phyloP scores from a whole-genome alignment of 2,888 invertebrate species.

The Drosophila subsilvestris region DNA sequence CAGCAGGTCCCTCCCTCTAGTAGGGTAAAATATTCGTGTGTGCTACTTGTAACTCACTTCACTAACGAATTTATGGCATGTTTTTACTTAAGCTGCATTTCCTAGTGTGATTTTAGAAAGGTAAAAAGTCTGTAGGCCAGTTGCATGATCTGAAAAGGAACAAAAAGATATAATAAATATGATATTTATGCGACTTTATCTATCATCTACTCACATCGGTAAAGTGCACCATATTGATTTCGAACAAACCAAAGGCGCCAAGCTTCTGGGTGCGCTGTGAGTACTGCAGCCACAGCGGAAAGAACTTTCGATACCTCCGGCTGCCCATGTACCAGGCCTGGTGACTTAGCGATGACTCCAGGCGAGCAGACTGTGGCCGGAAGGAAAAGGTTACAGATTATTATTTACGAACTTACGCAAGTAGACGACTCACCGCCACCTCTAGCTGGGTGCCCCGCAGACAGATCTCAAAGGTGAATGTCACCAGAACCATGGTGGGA shows the following conservation, averaged over 20 bases:
- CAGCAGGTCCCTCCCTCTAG: too few relatives aligned
- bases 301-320: constrained; percentile 45
- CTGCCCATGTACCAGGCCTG: constrained; percentile 62
- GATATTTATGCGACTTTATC: too few relatives aligned
- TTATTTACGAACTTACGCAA: not conserved
- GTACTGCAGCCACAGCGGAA: constrained; percentile 57
- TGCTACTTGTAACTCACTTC: too few relatives aligned
- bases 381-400: not conserved
- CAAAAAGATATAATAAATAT: not conserved
- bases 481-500: constrained; percentile 20
- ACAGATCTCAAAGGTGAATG: constrained; percentile 60
- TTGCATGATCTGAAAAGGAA: constrained; percentile 54
- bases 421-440: constrained; percentile 51
- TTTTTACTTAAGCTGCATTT: not conserved
- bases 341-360: constrained; percentile 38
- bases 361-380: constrained; percentile 38
- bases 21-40: too few relatives aligned
- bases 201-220: constrained; percentile 45
- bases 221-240: constrained; percentile 65
- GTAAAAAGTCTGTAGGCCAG: constrained; percentile 61
- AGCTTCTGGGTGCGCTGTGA: constrained; percentile 42
- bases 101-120: constrained; percentile 54
- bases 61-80: too few relatives aligned
- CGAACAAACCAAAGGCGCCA: constrained; percentile 48
- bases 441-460: constrained; percentile 57